Evolutionary conservation across 2,113 vertebrate species (phyloP), one percentile per base, ranked within the genome.

Genomic region (Pipra filicauda): DNA sequence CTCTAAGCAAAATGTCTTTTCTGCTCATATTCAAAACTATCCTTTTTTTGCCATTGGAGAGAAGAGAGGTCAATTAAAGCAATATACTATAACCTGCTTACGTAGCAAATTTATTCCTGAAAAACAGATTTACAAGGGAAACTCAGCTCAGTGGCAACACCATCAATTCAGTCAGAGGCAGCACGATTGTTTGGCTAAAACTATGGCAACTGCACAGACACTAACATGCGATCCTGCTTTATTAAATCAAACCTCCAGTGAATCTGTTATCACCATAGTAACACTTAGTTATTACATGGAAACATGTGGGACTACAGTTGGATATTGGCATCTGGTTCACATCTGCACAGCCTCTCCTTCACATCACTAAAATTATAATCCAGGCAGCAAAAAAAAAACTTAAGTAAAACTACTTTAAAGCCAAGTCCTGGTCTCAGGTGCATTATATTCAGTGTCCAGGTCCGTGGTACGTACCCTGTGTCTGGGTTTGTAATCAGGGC

Each of bases 241-340:
- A 97, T 97, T 97, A 96, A 97, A 97, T 95, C 94, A 96, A 96
- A 93, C 95, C 97, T 95, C 96, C 90, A 92, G 96, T 95, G 96
- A 97, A 96, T 97, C 97, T 97, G 96, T 97, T 97, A 97, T 97
- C 96, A 95, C 97, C 97, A 97, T 97, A 97, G 97, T 96, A 97
- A 97, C 97, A 96, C 97, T 96, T 97, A 95, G 95, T 97, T 97
- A 97, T 96, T 96, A 96, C 95, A 91, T 85, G 89, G 92, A 97
- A 97, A 97, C 97, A 96, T 96, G 97, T 95, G 91, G 92, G 96
- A 97, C 87, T 96, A 95, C 91, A 94, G 95, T 96, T 90, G 82
- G 95, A 93, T 95, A 93, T 97, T 94, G 93, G 94, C 97, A 97
- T 97, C 97, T 97, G 97, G 97, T 93, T 94, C 96, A 91, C 97